Conservation (phyloP, 2,888 invertebrate genomes). For the Ceratothoa steindachneri region DNA sequence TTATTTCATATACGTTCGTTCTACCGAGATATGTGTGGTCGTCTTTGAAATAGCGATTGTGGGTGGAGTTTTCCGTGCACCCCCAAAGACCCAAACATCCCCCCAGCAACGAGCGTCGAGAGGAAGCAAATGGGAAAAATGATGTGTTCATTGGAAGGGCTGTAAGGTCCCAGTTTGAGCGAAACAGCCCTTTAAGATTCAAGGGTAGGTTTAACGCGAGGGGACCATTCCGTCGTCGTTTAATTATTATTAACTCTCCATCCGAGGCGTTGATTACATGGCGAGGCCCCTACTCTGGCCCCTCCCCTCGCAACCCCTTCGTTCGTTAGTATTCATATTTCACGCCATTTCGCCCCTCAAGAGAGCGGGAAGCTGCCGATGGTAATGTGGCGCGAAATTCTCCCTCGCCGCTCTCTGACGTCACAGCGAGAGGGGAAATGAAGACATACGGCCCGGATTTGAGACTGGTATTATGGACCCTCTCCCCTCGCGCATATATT, state of each 20-base stretch:
- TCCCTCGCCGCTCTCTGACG: not conserved
- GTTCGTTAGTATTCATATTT: slow-evolving; percentile 13
- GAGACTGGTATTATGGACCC: slow-evolving; percentile 13
- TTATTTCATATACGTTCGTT: too few species aligned
- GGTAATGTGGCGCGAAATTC: slow-evolving; percentile 10
- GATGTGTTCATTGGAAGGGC: too few species aligned
- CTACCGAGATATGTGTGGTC: too few species aligned
- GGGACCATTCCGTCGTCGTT: not conserved
- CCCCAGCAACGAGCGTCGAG: too few species aligned
- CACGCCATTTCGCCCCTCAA: not conserved
- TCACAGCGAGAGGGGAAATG: slow-evolving; percentile 4
- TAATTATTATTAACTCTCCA: slow-evolving; percentile 1
- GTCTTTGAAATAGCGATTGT: too few species aligned
- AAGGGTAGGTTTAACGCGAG: too few species aligned
- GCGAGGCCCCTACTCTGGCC: not conserved
- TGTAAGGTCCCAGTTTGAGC: too few species aligned
- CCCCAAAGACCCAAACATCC: too few species aligned
- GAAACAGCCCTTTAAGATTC: too few species aligned
- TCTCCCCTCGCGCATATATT: slow-evolving; percentile 10
- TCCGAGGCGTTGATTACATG: slow-evolving; percentile 1
- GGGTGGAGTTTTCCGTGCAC: too few species aligned
- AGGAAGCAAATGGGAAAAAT: too few species aligned
- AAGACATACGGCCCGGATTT: slow-evolving; percentile 11
- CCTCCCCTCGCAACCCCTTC: slow-evolving; percentile 1
- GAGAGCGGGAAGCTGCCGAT: not conserved